Percentiles rank a stretch among this genome's conserved stretches.
These are phyloP conservation scores for Baccha elongata DNA, from an alignment of 2,888 invertebrate species.

Conservation along the genomic window DNA sequence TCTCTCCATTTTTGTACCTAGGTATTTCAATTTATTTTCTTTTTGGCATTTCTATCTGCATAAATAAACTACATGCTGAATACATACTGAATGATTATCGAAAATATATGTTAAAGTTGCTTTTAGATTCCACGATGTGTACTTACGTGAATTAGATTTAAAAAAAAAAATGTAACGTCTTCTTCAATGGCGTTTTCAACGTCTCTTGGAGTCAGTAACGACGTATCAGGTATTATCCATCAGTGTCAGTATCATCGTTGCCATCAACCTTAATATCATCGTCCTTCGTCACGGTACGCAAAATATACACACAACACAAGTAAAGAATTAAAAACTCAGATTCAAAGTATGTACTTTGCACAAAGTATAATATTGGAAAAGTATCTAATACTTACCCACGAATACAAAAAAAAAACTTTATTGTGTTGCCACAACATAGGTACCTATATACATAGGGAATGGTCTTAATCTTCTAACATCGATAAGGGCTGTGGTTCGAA, in stretches of 20 bases:
- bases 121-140: slow-evolving; percentile 1
- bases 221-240: slow-evolving; percentile 49
- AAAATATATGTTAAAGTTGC: slow-evolving; percentile 34
- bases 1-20: not conserved
- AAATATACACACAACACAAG: slow-evolving; percentile 11
- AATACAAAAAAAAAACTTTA: slow-evolving; percentile 30
- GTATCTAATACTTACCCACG: slow-evolving; percentile 6
- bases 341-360: slow-evolving; percentile 32
- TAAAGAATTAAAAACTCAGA: not conserved
- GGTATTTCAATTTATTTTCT: slow-evolving; percentile 29
- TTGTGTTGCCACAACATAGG: slow-evolving; percentile 26
- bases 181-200: not conserved
- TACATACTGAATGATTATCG: slow-evolving; percentile 59
- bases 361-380: slow-evolving; percentile 27
- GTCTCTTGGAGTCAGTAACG: slow-evolving; percentile 16
- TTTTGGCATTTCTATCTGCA: slow-evolving; percentile 31
- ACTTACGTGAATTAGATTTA: slow-evolving; percentile 45
- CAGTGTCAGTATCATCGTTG: slow-evolving; percentile 34
- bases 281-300: slow-evolving; percentile 25
- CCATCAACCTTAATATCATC: slow-evolving; percentile 36
- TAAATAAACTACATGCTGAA: slow-evolving; percentile 22
- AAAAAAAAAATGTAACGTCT: not conserved
- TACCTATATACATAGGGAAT: not conserved
- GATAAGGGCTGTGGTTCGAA: not conserved
- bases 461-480: slow-evolving; percentile 28